Evolutionary conservation across 1,140 invertebrate genomes (phyloP).

Genomic region (Odontomachus brunneus): DNA sequence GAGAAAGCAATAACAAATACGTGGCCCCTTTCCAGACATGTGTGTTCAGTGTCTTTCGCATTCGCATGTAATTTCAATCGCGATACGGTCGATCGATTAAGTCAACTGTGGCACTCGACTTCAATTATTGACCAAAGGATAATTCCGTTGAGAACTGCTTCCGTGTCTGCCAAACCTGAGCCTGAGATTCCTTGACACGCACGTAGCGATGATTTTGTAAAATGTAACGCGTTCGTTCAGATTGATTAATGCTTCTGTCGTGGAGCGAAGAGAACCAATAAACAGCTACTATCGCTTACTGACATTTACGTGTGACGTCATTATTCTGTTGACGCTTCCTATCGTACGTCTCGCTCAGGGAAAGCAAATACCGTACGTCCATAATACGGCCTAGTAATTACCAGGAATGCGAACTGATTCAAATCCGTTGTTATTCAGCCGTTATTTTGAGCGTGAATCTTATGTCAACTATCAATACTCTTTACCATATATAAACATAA

Average conservation of each 20-base stretch:
- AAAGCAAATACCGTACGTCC: neutral
- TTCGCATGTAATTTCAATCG: constrained; percentile 1
- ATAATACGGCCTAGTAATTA: neutral
- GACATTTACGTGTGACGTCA: neutral
- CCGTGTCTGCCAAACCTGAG: constrained; percentile 15
- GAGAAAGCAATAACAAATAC: constrained; percentile 2
- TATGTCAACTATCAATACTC: no score
- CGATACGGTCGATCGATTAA: constrained; percentile 43
- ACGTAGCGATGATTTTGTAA: neutral
- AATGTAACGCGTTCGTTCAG: neutral
- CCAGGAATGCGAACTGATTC: no score
- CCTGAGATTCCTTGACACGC: constrained; percentile 5
- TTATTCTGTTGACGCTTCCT: neutral
- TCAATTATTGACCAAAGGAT: constrained; percentile 19
- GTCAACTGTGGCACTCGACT: constrained; percentile 14
- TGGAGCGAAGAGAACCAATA: neutral
- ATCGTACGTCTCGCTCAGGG: neutral
- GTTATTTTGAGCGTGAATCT: no score
- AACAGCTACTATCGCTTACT: neutral
- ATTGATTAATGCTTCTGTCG: neutral
- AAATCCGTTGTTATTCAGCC: no score
- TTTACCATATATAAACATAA: neutral
- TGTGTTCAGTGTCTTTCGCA: neutral
- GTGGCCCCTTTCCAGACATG: neutral
- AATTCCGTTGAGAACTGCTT: neutral